A percentile compares a stretch with the other conserved stretches of the same genome.
Conservation (phyloP, 2,888 invertebrate species). For the Troglohyphantes excavatus region DNA sequence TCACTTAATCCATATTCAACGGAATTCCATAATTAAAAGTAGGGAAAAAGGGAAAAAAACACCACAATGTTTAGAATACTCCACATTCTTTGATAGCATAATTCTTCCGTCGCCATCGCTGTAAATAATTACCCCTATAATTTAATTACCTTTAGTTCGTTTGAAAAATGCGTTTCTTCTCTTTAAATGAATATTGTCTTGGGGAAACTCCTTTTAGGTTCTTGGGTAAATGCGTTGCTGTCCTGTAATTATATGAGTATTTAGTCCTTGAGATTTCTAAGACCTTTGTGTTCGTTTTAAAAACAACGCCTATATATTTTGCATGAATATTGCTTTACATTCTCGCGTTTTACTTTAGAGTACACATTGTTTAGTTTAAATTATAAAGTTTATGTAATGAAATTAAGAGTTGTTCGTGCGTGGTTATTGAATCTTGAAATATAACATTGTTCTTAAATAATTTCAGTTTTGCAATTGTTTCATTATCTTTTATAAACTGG, state of each 20-base stretch:
- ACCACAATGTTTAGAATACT: not conserved
- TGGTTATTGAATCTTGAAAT: too few relatives aligned
- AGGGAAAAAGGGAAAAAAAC: not conserved
- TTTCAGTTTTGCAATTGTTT: not conserved
- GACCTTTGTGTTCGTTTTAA: not conserved
- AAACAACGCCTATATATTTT: not conserved
- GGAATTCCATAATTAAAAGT: constrained; percentile 3
- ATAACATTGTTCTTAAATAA: too few relatives aligned
- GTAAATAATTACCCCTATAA: not conserved
- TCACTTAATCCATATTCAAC: too few relatives aligned
- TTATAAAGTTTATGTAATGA: not conserved
- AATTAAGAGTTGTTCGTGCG: not conserved
- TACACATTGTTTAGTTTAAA: not conserved
- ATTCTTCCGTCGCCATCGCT: not conserved
- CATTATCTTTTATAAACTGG: too few relatives aligned
- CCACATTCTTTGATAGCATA: constrained; percentile 5
- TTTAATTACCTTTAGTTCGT: not conserved
- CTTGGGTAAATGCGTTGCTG: not conserved
- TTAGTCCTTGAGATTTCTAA: constrained; percentile 9
- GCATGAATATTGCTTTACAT: not conserved
- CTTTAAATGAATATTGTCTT: not conserved
- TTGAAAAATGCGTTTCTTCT: not conserved
- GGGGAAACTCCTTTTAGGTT: not conserved
- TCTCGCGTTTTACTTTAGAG: not conserved
- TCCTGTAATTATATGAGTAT: not conserved